Evolutionary conservation across 2,797 vertebrate species (phyloP), one percentile per base, ranked within the genome.

Genomic region (Eulemur rubriventer): DNA sequence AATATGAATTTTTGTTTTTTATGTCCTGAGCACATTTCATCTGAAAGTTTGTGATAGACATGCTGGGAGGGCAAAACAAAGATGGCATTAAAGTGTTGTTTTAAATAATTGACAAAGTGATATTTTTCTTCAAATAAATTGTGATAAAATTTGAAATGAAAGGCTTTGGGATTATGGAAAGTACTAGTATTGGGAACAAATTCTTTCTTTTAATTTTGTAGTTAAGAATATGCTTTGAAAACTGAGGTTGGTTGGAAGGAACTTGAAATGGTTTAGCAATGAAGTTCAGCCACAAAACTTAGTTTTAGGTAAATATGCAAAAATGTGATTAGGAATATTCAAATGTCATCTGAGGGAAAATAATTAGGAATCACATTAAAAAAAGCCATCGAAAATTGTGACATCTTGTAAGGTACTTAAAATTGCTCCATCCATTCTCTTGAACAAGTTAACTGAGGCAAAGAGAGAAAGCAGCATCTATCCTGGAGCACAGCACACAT

Each of bases 41-140:
- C 11, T 85, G 26, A 94, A 89, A 89, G n/a, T 76, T 38, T 75
- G 28, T 38, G 24, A 65, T 57, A 89, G 24, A 5, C 38, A 50
- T 43, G 3, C 38, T 52, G 65, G 35, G 10, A 89, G 41, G 46
- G 52, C 35, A 92, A 70, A 93, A 41, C 35, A 55, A 75, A 28
- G 26, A 26, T 83, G 17, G 10, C 16, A 67, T 88, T 92, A 88
- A 76, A 87, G 2, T 72, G 9, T 84, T 88, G 50, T 17, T 28
- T 95, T 65, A 89, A 89, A 82, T 91, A 93, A 78, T 13, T 93
- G 67, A 92, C 72, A 93, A 63, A 93, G 41, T 76, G 38, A 63
- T 73, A 76, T 63, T 80, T 97, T 55, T 93, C 67, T 85, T 50
- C 35, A 70, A 82, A 93, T 78, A 94, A 92, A 50, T 85, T 69